Percentiles rank a stretch among this genome's conserved stretches.
These are phyloP conservation scores for Lacanobia wlatinum DNA, from an alignment of 2,888 invertebrate genomes.

Conservation along the genomic window DNA sequence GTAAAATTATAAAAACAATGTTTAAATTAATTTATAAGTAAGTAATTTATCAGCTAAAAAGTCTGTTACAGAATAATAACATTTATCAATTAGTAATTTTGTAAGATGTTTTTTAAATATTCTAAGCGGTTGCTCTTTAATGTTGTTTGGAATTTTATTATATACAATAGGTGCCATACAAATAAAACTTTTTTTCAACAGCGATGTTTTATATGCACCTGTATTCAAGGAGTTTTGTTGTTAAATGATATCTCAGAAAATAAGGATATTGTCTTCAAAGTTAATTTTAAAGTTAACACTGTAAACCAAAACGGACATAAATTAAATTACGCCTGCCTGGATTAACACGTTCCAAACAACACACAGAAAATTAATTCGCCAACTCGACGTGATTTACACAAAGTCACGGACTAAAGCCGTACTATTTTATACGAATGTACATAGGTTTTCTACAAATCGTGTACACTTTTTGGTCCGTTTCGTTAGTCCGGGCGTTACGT, in stretches of 20 bases:
- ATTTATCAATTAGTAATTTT: no score
- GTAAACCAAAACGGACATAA: background rate
- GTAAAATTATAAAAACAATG: no score
- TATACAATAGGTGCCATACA: no score
- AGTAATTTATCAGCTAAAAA: no score
- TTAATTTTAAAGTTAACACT: background rate
- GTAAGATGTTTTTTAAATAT: no score
- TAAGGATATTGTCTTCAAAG: background rate
- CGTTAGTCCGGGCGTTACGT: constrained; percentile 46
- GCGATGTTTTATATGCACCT: no score
- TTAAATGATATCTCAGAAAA: background rate
- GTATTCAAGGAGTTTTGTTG: no score
- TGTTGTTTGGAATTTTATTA: no score
- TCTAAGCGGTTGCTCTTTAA: no score
- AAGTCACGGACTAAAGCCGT: constrained; percentile 6
- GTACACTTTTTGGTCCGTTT: constrained; percentile 46
- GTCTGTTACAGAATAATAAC: no score
- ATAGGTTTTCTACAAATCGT: constrained; percentile 22
- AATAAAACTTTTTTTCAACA: no score
- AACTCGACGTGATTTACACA: background rate
- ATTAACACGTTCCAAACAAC: background rate
- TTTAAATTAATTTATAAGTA: no score
- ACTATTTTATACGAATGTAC: constrained; percentile 15
- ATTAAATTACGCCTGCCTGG: background rate
- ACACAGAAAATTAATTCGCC: background rate